Evolutionary conservation across 2,888 invertebrate genomes (phyloP).

Genomic region (Balanococcus diminutus): DNA sequence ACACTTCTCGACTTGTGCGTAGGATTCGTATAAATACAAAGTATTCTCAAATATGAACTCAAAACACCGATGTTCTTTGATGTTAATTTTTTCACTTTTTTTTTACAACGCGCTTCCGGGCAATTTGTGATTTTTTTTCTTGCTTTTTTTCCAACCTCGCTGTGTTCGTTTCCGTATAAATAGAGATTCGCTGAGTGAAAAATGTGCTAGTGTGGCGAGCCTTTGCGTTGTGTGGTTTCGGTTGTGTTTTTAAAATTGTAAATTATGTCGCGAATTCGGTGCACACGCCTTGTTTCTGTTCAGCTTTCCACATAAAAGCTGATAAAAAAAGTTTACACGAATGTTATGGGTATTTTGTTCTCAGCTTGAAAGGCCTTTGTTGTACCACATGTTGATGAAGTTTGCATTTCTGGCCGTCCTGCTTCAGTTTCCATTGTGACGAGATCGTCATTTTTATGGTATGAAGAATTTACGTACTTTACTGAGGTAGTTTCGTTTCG

Average conservation of each 20-base stretch:
- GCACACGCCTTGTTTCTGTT: neutral
- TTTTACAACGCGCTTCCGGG: neutral
- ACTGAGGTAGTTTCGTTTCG: neutral
- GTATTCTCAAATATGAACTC: conserved; percentile 35
- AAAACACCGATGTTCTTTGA: conserved; percentile 30
- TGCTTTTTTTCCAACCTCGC: neutral
- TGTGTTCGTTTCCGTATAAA: neutral
- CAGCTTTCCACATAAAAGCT: neutral
- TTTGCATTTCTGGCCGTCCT: neutral
- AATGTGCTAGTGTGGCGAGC: neutral
- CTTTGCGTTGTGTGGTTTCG: neutral
- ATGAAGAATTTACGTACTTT: neutral
- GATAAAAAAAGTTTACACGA: neutral
- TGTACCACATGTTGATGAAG: neutral
- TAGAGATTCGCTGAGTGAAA: neutral
- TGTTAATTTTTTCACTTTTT: conserved; percentile 5
- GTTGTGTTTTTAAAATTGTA: neutral
- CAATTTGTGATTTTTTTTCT: neutral
- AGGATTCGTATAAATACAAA: conserved; percentile 49
- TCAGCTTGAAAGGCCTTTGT: neutral
- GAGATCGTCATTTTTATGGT: neutral
- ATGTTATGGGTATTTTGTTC: neutral
- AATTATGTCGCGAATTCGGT: neutral
- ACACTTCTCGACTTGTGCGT: conserved; percentile 52
- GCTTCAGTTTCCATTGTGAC: neutral